phyloP scores from a whole-genome alignment of 2,888 invertebrate genomes.

The Spisula solida region DNA sequence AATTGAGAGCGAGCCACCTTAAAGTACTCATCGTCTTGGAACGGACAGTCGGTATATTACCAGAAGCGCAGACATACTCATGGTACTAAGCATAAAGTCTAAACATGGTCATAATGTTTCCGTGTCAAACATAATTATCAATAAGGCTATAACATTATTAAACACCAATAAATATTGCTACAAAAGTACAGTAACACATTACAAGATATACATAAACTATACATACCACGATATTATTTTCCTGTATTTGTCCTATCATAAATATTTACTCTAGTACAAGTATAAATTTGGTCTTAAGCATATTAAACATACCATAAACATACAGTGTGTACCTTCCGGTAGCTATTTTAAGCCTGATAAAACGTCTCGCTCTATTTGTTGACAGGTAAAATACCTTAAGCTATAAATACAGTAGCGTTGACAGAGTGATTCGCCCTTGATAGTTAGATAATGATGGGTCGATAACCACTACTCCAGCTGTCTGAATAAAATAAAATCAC shows the following conservation, averaged over 20 bases:
- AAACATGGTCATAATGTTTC: too few relatives aligned
- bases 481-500: too few relatives aligned
- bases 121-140: too few relatives aligned
- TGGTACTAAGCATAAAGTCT: too few relatives aligned
- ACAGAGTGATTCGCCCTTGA: constrained; percentile 27
- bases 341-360: constrained; percentile 14
- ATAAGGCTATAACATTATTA: too few relatives aligned
- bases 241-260: background rate
- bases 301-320: background rate
- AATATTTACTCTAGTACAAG: background rate
- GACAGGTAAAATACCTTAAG: constrained; percentile 31
- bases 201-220: background rate
- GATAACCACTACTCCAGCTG: background rate
- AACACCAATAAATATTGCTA: too few relatives aligned
- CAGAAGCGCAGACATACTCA: too few relatives aligned
- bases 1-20: too few relatives aligned
- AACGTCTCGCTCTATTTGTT: background rate
- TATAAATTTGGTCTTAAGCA: background rate
- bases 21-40: too few relatives aligned
- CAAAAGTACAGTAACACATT: background rate
- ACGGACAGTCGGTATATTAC: too few relatives aligned
- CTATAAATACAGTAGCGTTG: constrained; percentile 21
- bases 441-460: background rate
- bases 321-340: background rate
- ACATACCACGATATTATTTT: background rate